Evolutionary conservation across 2,113 vertebrate species (phyloP).

Genomic region (Phylloscopus trochilus): DNA sequence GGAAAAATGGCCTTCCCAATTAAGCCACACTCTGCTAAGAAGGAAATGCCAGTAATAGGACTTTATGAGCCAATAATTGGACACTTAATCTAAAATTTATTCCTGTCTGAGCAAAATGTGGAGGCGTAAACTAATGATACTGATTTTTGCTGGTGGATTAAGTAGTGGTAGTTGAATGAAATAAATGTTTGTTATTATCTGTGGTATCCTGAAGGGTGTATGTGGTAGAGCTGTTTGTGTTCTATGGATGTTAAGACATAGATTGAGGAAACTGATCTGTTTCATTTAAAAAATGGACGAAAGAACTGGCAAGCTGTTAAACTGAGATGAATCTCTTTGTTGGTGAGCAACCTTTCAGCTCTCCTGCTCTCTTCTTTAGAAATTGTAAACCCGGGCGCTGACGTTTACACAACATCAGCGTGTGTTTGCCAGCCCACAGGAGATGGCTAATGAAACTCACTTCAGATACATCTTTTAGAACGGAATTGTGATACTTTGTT

Average conservation of each 20-base stretch:
- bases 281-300: not conserved
- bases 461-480: not conserved
- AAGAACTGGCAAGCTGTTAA: not conserved
- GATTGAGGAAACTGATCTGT: not conserved
- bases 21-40: not conserved
- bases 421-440: not conserved
- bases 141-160: conserved; percentile 43
- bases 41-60: conserved; percentile 2
- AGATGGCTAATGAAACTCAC: not conserved
- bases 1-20: conserved; percentile 19
- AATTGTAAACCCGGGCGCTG: not conserved
- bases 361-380: not conserved
- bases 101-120: not conserved
- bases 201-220: not conserved
- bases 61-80: conserved; percentile 46
- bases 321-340: not conserved
- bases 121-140: conserved; percentile 28
- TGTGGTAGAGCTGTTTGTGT: not conserved
- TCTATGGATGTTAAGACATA: not conserved
- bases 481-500: not conserved
- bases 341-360: not conserved
- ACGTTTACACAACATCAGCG: fast-evolving
- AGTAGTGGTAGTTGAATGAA: not conserved
- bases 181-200: conserved; percentile 36
- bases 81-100: conserved; percentile 36